Evolutionary conservation across 2,797 vertebrate species (phyloP).

Genomic region (Tragopan temminckii): DNA sequence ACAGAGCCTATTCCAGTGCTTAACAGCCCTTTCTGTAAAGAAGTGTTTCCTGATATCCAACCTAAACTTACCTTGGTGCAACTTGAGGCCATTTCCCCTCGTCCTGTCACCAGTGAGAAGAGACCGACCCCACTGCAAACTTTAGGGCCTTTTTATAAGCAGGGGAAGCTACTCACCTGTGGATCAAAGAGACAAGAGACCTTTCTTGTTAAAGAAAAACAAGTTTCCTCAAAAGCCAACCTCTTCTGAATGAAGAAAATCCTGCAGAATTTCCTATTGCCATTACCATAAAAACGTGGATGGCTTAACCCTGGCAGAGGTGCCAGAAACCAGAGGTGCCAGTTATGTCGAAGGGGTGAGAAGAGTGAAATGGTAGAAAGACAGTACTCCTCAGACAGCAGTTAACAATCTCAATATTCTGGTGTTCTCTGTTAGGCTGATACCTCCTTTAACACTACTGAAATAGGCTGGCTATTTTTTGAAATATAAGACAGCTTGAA

Average conservation of each 20-base stretch:
- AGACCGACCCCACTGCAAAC: not conserved
- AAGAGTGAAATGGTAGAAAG: not conserved
- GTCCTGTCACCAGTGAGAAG: no score
- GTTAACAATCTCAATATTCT: not conserved
- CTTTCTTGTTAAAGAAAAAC: not conserved
- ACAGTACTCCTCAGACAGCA: not conserved
- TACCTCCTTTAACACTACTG: accelerated
- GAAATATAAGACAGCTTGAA: not conserved
- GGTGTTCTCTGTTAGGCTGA: not conserved
- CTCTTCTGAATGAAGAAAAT: not conserved
- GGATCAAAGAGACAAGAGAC: not conserved
- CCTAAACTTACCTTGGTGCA: no score
- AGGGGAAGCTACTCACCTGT: not conserved
- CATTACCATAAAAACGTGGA: accelerated
- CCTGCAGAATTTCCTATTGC: not conserved
- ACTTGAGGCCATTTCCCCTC: no score
- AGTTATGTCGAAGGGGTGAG: not conserved
- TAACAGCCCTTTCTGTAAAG: no score
- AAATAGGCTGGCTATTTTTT: not conserved
- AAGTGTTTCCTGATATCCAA: no score
- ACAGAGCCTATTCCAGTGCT: no score
- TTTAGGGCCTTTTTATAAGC: not conserved
- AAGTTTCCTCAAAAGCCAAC: not conserved
- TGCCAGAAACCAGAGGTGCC: not conserved
- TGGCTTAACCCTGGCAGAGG: not conserved